phyloP scores from a whole-genome alignment of 2,113 vertebrate genomes.

The Chiloscyllium plagiosum region DNA sequence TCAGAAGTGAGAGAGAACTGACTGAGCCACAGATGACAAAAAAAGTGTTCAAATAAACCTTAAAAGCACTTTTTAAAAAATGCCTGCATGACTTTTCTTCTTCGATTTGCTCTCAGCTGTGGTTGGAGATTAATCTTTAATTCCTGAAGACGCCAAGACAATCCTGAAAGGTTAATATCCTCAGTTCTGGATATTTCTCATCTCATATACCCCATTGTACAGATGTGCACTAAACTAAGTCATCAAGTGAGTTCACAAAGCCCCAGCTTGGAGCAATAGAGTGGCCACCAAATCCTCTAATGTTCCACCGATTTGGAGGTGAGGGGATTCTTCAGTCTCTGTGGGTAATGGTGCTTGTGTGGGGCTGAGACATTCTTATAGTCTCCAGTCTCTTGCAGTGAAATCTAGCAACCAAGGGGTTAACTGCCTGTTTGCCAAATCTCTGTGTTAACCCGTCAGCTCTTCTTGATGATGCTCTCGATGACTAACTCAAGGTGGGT shows the following conservation, averaged over 20 bases:
- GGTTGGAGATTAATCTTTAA: not conserved
- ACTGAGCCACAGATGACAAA: not conserved
- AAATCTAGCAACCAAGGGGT: constrained; percentile 7
- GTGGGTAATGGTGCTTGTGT: not conserved
- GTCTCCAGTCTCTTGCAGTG: not conserved
- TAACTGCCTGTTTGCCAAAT: not conserved
- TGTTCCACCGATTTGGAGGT: not conserved
- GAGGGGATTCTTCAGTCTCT: not conserved
- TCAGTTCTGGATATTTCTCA: not conserved
- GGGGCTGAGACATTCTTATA: not conserved
- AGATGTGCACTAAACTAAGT: not conserved
- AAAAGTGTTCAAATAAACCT: not conserved
- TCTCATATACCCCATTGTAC: not conserved
- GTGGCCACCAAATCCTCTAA: not conserved
- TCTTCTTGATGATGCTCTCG: constrained; percentile 13
- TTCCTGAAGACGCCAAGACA: not conserved
- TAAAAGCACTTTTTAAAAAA: not conserved
- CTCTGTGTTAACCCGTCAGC: constrained; percentile 7
- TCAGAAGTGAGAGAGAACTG: not conserved
- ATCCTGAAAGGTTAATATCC: not conserved
- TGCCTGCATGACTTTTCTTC: not conserved
- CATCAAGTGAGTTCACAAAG: not conserved
- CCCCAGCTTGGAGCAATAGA: not conserved
- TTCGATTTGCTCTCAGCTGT: not conserved
- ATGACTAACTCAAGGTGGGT: constrained; percentile 7